Percentiles rank a stretch among this genome's conserved stretches.
phyloP scores from a whole-genome alignment of 2,888 invertebrate genomes.

The Euproctis similis region DNA sequence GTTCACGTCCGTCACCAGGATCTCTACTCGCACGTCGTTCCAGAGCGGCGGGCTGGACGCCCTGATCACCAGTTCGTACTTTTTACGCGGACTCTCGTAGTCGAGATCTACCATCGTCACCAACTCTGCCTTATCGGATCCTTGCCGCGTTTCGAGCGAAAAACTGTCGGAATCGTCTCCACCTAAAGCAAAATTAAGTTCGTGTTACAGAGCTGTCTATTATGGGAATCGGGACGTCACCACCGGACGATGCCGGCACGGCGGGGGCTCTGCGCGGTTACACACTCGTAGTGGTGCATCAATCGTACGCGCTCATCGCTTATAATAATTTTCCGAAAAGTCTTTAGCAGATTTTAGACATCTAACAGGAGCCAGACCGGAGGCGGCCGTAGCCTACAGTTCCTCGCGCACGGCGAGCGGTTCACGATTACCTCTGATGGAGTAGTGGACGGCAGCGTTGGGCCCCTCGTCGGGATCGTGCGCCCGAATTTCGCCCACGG shows the following conservation, averaged over 20 bases:
- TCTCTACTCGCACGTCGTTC: conserved; percentile 90
- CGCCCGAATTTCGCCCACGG: conserved; percentile 92
- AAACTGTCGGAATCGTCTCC: conserved; percentile 94
- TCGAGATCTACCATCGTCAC: conserved; percentile 94
- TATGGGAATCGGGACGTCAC: too few relatives aligned
- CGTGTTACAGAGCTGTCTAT: too few relatives aligned
- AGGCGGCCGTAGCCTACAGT: too few relatives aligned
- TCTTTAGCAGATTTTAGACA: too few relatives aligned
- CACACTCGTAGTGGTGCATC: not conserved
- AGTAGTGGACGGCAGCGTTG: conserved; percentile 94
- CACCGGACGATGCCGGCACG: too few relatives aligned
- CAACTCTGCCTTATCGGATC: conserved; percentile 89
- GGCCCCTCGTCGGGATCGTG: conserved; percentile 94
- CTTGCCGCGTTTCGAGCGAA: conserved; percentile 85
- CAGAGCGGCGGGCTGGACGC: conserved; percentile 94
- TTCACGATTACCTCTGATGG: conserved; percentile 83
- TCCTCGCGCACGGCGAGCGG: too few relatives aligned
- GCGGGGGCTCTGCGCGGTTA: too few relatives aligned
- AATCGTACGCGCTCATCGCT: too few relatives aligned
- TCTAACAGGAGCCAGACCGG: too few relatives aligned
- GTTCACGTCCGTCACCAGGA: conserved; percentile 94
- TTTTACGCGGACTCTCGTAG: conserved; percentile 95
- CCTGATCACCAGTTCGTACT: conserved; percentile 89
- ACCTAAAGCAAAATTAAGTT: conserved; percentile 40
- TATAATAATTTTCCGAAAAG: too few relatives aligned